Base-by-base conservation (phyloP, 2,888 invertebrate species). In the Esperia sulphurella region DNA sequence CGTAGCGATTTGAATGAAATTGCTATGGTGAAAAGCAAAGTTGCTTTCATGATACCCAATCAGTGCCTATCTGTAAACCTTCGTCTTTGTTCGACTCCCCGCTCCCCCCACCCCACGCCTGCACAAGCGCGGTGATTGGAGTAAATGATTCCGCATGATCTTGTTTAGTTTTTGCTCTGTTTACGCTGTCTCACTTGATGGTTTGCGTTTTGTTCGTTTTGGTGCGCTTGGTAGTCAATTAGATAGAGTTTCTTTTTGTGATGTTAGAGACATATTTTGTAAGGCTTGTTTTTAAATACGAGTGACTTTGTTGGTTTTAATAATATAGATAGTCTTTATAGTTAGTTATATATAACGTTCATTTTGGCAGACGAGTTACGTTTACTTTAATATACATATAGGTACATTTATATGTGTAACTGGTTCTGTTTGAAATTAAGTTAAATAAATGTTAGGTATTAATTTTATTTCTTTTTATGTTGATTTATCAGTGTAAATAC, bases 141-240 rank as follows among this genome's bases (percentile, higher is more conserved):
- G 83, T 84, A 84, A 87, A 83, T 80, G 84, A 84, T 83, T 83
- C 83, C 79, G 74, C 80, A 79, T 85, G 83, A 81, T 82, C 80
- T 76, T 73, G 83, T 83, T 81, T 77, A 58, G 71, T 80, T 86
- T 83, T 84, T 84, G 79, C 68, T 81, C 79, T 79, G 75, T 81
- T 83, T 81, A 78, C 74, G 51, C 63, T 73, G 80, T 74, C 75
- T 65, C 63, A 63, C 60, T 73, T 77, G 75, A 75, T 71, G 69
- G 61, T 71, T 66, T 61, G 63, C 63, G 62, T 48, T 64, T 68
- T 65, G 75, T 75, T 66, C 65, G 72, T 75, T 63, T 59, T 65
- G 61, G 69, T 69, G 65, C 64, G 59, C 62, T 54, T 57, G 71
- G 71, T 73, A 76, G 82, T 83, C 83, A 84, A 83, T 85, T 84